Conservation (phyloP, 2,113 vertebrate genomes). For the Verasper variegatus region DNA sequence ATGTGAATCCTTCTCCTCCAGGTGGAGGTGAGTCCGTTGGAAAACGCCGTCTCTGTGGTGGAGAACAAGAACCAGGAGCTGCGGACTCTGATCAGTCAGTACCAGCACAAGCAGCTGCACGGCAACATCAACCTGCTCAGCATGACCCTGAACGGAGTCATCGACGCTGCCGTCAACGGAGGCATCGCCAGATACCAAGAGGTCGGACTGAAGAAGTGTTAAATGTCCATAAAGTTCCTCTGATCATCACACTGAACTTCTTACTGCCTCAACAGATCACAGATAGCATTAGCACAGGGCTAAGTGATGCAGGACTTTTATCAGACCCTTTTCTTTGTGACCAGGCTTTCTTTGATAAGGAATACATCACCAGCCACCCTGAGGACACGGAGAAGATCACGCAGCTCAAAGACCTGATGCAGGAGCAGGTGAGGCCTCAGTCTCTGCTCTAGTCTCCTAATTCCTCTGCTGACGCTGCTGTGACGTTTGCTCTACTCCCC, state of each 20-base stretch:
- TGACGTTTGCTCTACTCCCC: too few species aligned
- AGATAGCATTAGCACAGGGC: too few species aligned
- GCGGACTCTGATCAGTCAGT: constrained; percentile 94
- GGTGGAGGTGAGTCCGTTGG: constrained; percentile 97
- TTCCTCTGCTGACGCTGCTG: too few species aligned
- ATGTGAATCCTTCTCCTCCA: constrained; percentile 51
- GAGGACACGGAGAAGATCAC: constrained; percentile 96
- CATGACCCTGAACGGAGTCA: constrained; percentile 98
- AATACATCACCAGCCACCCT: constrained; percentile 94
- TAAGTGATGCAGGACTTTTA: not conserved
- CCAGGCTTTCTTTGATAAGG: constrained; percentile 98
- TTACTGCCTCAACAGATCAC: too few species aligned
- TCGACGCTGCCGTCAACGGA: constrained; percentile 96
- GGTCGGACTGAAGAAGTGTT: constrained; percentile 71
- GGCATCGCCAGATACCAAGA: constrained; percentile 98
- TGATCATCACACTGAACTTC: too few species aligned
- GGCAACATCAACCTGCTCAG: constrained; percentile 97
- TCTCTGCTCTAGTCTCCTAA: too few species aligned
- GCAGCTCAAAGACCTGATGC: constrained; percentile 98
- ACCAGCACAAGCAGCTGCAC: constrained; percentile 95
- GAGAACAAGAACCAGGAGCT: constrained; percentile 99
- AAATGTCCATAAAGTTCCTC: too few species aligned
- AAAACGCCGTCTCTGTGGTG: constrained; percentile 96
- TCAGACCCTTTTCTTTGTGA: not conserved
- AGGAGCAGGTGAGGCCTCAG: constrained; percentile 89